These are phyloP conservation scores for Hirtodrosophila confusa DNA, from an alignment of 2,888 invertebrate genomes.

Conservation along the genomic window DNA sequence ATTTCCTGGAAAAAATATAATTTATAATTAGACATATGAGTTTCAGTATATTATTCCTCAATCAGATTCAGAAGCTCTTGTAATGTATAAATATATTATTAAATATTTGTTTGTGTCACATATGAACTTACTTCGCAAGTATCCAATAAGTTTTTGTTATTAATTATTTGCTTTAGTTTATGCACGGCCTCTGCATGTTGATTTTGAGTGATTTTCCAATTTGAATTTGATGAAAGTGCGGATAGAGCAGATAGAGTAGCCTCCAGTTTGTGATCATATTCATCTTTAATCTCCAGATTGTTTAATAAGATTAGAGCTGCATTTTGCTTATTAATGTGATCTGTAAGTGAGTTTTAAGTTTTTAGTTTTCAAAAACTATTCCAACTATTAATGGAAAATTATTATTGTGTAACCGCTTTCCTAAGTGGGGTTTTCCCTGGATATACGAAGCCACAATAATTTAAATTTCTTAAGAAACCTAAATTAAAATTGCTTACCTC, in stretches of 20 bases:
- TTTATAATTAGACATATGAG: too few relatives aligned
- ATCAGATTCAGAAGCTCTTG: too few relatives aligned
- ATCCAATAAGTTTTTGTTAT: conserved; percentile 46
- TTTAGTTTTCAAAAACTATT: background rate
- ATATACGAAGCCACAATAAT: too few relatives aligned
- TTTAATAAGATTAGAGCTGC: conserved; percentile 40
- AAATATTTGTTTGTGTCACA: too few relatives aligned
- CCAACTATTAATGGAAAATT: too few relatives aligned
- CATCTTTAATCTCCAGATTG: conserved; percentile 45
- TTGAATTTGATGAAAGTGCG: conserved; percentile 43
- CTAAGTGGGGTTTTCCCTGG: too few relatives aligned
- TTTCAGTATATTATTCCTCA: too few relatives aligned
- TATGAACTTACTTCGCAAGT: conserved; percentile 53
- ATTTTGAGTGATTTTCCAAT: conserved; percentile 30
- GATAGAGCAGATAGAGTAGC: conserved; percentile 64
- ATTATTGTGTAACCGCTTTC: too few relatives aligned
- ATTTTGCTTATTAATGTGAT: conserved; percentile 53
- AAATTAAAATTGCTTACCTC: conserved; percentile 28
- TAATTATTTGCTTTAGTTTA: conserved; percentile 41
- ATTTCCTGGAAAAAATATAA: conserved; percentile 48
- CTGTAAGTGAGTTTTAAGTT: conserved; percentile 21
- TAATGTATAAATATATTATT: too few relatives aligned
- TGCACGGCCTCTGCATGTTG: conserved; percentile 30
- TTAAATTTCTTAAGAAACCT: background rate
- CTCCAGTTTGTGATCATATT: conserved; percentile 65